These are phyloP conservation scores for Cnemophilus loriae DNA, from an alignment of 2,113 vertebrate genomes.

Conservation along the genomic window DNA sequence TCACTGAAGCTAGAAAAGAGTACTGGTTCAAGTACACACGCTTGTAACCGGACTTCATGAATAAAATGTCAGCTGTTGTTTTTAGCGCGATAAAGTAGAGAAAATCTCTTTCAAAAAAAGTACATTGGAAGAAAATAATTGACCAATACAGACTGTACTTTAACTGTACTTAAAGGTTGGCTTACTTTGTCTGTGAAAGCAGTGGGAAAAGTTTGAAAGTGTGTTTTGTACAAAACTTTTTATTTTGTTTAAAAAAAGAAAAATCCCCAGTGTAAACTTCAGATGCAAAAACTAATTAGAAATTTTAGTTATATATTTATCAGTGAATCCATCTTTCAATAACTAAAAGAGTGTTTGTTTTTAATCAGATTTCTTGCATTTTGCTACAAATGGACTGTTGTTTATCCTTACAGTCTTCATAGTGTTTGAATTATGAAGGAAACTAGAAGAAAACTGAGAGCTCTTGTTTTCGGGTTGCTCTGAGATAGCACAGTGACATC, in stretches of 20 bases:
- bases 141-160: neutral
- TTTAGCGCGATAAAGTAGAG: neutral
- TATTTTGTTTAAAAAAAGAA: neutral
- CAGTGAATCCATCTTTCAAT: neutral
- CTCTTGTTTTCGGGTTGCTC: neutral
- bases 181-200: neutral
- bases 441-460: neutral
- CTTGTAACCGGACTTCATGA: neutral
- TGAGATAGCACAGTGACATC: neutral
- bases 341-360: neutral
- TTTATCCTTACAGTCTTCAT: neutral
- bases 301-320: neutral
- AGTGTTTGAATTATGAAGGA: neutral
- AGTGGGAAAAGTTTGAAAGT: neutral
- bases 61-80: neutral
- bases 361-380: neutral
- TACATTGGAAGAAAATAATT: neutral
- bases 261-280: neutral
- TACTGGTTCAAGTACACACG: neutral
- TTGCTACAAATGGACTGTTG: neutral
- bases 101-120: neutral
- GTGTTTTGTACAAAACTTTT: neutral
- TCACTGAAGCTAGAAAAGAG: neutral
- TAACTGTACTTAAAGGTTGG: neutral
- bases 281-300: neutral